These are phyloP conservation scores for Eulemur rufifrons DNA, from an alignment of 2,113 vertebrate species.

Conservation along the genomic window DNA sequence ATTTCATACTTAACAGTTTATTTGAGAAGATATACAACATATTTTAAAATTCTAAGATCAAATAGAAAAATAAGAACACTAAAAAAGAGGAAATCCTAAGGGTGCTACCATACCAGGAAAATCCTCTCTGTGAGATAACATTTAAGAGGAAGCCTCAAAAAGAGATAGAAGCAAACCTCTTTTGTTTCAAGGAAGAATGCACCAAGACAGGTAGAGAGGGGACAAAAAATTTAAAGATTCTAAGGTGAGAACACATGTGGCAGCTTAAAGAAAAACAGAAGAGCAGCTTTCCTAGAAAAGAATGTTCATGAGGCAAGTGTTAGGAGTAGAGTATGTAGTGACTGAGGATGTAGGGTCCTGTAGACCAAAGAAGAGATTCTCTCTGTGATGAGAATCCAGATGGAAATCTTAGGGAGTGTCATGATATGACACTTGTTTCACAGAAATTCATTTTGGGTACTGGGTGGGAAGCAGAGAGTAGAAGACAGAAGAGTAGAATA, in stretches of 20 bases:
- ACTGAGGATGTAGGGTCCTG: not conserved
- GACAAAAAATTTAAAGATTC: not conserved
- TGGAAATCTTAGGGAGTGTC: not conserved
- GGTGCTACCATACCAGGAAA: too few species aligned
- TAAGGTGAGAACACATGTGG: not conserved
- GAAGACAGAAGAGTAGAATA: not conserved
- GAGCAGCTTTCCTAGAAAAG: accelerated
- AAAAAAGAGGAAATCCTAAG: not conserved
- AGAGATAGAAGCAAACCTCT: too few species aligned
- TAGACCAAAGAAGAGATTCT: not conserved
- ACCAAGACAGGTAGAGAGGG: not conserved
- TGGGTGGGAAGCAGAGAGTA: not conserved
- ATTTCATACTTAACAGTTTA: not conserved
- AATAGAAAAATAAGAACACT: not conserved
- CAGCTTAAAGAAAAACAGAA: not conserved
- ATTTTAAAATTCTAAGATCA: not conserved
- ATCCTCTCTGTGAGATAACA: too few species aligned
- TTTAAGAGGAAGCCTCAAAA: too few species aligned
- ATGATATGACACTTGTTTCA: not conserved
- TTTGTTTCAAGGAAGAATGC: not conserved
- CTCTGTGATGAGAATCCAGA: not conserved
- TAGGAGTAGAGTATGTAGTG: not conserved
- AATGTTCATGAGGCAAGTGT: not conserved
- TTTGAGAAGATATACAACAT: not conserved
- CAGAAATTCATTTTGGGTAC: not conserved